Conservation (phyloP, 2,888 invertebrate genomes). For the Augiades crinisus region DNA sequence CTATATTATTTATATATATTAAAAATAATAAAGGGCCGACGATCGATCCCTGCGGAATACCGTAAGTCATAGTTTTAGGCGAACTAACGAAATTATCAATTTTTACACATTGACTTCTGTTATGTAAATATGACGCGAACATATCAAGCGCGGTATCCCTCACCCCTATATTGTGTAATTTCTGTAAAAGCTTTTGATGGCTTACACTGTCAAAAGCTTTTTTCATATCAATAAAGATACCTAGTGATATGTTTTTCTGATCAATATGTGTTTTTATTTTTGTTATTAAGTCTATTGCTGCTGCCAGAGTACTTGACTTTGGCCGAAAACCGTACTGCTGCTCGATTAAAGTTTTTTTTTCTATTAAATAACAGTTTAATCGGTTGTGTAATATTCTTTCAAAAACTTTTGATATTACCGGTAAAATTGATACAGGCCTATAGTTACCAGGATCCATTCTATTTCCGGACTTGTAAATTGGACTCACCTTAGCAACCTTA, state of each 20-base stretch:
- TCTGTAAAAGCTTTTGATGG: slow-evolving; percentile 16
- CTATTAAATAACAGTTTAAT: slow-evolving; percentile 7
- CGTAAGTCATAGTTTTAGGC: slow-evolving; percentile 14
- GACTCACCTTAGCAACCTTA: slow-evolving; percentile 2
- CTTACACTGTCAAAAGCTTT: slow-evolving; percentile 19
- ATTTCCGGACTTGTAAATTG: slow-evolving; percentile 26
- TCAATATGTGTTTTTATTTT: slow-evolving; percentile 27
- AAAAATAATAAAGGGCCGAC: slow-evolving; percentile 26
- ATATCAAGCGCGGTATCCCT: slow-evolving; percentile 13
- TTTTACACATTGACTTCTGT: slow-evolving; percentile 29
- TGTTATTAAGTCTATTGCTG: slow-evolving; percentile 2
- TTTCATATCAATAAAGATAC: slow-evolving; percentile 16
- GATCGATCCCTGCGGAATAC: slow-evolving; percentile 29
- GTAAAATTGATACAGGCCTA: slow-evolving; percentile 27
- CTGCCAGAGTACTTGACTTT: slow-evolving; percentile 16
- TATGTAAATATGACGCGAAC: slow-evolving; percentile 24
- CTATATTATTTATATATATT: slow-evolving; percentile 21
- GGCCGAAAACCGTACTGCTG: slow-evolving; percentile 21
- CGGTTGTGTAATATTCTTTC: slow-evolving; percentile 22
- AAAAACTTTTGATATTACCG: slow-evolving; percentile 26
- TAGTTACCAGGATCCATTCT: slow-evolving; percentile 24
- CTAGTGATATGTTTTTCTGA: slow-evolving; percentile 10
- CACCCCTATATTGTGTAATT: slow-evolving; percentile 26
- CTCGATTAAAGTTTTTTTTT: slow-evolving; percentile 13
- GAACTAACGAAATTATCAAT: slow-evolving; percentile 16